Percentiles rank a stretch among this genome's conserved stretches.
These are phyloP conservation scores for Monoplex corrugatus DNA, from an alignment of 2,888 invertebrate species.

Conservation along the genomic window DNA sequence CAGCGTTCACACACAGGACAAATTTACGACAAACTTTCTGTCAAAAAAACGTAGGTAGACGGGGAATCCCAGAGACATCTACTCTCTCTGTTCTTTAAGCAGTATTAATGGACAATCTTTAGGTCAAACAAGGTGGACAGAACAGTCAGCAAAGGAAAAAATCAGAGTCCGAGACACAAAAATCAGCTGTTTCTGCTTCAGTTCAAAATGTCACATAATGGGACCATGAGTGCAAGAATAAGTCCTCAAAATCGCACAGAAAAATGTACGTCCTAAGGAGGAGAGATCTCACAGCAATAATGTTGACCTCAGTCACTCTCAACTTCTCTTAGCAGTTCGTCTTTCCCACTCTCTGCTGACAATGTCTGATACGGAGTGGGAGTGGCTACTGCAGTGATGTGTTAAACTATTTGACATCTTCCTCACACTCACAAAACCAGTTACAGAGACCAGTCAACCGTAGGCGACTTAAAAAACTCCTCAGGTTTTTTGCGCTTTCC, in stretches of 20 bases:
- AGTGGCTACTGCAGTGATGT: slow-evolving; percentile 36
- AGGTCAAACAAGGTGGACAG: background rate
- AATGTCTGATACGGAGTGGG: slow-evolving; percentile 33
- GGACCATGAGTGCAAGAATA: slow-evolving; percentile 8
- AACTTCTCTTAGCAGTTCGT: slow-evolving; percentile 33
- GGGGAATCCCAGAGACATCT: background rate
- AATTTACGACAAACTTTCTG: background rate
- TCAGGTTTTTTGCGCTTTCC: slow-evolving; percentile 20
- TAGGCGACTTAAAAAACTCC: slow-evolving; percentile 34
- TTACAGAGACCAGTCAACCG: background rate
- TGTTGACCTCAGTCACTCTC: background rate
- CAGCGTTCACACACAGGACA: background rate
- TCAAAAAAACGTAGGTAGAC: background rate
- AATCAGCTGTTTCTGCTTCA: slow-evolving; percentile 20
- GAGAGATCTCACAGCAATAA: background rate
- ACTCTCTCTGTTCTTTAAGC: background rate
- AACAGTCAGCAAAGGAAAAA: background rate
- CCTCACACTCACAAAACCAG: slow-evolving; percentile 13
- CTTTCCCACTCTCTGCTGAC: slow-evolving; percentile 42
- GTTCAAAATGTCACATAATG: slow-evolving; percentile 29
- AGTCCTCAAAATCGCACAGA: slow-evolving; percentile 1
- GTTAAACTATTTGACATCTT: slow-evolving; percentile 38
- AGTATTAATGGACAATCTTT: background rate
- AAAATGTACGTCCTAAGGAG: background rate
- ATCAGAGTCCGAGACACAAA: slow-evolving; percentile 26